phyloP scores from a whole-genome alignment of 2,797 vertebrate species.

The Callimico goeldii region DNA sequence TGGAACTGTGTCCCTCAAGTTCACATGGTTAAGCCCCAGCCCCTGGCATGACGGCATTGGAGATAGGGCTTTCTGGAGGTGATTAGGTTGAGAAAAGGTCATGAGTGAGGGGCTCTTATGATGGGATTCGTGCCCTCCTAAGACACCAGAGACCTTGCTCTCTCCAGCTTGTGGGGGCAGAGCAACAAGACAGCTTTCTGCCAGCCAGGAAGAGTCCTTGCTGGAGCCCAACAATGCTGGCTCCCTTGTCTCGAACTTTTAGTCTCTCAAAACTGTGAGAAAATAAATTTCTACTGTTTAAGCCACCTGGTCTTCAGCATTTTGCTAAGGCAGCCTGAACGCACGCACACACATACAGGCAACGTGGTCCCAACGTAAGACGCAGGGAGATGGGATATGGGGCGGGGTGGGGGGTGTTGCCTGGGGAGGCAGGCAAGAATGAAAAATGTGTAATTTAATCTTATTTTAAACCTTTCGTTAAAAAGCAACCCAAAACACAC shows the following conservation, averaged over 20 bases:
- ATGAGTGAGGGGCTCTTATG: background rate
- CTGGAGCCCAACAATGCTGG: accelerated
- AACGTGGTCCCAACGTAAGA: accelerated
- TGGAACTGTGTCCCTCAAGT: no score
- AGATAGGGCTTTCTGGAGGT: background rate
- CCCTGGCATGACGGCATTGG: accelerated
- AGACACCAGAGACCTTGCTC: background rate
- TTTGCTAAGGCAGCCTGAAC: accelerated
- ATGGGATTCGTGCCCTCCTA: background rate
- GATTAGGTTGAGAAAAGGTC: background rate
- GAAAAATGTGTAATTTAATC: background rate
- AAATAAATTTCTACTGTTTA: background rate
- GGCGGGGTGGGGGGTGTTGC: accelerated
- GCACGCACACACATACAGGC: accelerated
- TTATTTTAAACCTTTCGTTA: background rate
- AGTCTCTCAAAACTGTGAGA: background rate
- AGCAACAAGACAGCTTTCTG: background rate
- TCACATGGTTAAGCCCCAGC: background rate
- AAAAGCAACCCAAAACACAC: background rate
- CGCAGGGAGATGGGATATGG: accelerated
- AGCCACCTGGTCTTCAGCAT: no score
- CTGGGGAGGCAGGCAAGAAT: background rate
- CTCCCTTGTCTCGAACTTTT: background rate
- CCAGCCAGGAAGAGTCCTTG: background rate
- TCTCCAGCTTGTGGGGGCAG: background rate